Percentiles rank a stretch among this genome's conserved stretches.
Conservation (phyloP, 2,888 invertebrate species). For the Caenorhabditis panamensis region DNA sequence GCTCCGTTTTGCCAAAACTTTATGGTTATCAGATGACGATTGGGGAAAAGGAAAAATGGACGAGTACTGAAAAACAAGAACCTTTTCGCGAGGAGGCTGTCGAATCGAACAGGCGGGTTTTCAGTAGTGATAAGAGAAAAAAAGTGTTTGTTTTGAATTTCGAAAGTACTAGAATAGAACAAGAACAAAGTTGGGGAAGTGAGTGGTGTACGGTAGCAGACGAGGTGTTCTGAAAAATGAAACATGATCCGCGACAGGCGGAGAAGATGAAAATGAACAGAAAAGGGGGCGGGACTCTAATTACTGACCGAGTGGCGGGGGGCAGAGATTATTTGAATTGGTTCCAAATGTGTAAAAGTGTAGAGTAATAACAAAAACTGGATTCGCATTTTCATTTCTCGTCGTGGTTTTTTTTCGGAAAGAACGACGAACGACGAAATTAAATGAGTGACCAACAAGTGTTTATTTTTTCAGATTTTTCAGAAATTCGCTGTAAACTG, state of each 20-base stretch:
- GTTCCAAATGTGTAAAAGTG: slow-evolving; percentile 40
- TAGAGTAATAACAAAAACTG: slow-evolving; percentile 48
- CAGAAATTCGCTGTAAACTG: neutral
- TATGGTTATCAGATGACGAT: neutral
- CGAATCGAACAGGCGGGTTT: slow-evolving; percentile 3
- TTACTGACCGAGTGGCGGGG: slow-evolving; percentile 15
- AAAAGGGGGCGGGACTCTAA: slow-evolving; percentile 14
- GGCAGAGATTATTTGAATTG: slow-evolving; percentile 55
- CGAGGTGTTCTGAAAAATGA: neutral
- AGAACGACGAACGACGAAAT: slow-evolving; percentile 5
- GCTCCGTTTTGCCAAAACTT: neutral
- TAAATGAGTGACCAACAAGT: slow-evolving; percentile 38
- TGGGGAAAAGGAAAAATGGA: neutral
- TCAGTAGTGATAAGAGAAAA: slow-evolving; percentile 13
- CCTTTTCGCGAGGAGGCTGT: neutral
- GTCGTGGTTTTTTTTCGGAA: slow-evolving; percentile 20
- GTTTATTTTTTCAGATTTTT: slow-evolving; percentile 43
- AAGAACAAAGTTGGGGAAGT: neutral
- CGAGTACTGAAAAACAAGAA: slow-evolving; percentile 19
- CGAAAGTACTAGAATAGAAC: slow-evolving; percentile 8
- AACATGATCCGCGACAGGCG: neutral
- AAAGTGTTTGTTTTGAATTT: slow-evolving; percentile 5
- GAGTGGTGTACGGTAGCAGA: neutral
- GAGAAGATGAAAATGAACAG: slow-evolving; percentile 2
- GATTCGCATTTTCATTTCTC: slow-evolving; percentile 15